Evolutionary conservation across 2,797 vertebrate genomes (phyloP).

Genomic region (Babyrousa celebensis): DNA sequence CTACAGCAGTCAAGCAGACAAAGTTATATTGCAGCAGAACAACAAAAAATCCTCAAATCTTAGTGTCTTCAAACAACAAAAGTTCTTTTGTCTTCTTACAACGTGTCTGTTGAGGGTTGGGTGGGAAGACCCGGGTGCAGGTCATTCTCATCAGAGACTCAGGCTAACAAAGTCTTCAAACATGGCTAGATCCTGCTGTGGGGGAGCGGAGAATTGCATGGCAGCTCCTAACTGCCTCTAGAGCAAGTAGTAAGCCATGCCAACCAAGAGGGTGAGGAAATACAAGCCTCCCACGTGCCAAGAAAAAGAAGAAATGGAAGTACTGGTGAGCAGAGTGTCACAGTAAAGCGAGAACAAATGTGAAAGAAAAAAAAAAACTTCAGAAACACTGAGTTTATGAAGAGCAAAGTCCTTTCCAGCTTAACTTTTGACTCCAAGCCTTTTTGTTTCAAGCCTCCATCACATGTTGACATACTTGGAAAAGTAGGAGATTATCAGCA

Average conservation of each 20-base stretch:
- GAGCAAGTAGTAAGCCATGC: not conserved
- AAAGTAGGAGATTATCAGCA: not conserved
- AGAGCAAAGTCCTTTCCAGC: not conserved
- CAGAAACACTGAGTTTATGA: not conserved
- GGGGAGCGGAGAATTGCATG: accelerated
- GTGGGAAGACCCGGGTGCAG: accelerated
- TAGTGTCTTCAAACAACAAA: not conserved
- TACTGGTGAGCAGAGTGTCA: not conserved
- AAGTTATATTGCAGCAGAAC: not conserved
- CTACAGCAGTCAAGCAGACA: not conserved
- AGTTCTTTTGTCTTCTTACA: too few relatives aligned
- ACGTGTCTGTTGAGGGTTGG: too few relatives aligned
- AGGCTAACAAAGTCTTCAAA: not conserved
- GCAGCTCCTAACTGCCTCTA: not conserved
- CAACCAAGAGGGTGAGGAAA: not conserved
- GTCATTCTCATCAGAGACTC: not conserved
- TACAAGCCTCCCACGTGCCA: accelerated
- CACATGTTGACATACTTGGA: not conserved
- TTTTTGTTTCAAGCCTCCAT: not conserved
- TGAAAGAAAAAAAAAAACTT: not conserved
- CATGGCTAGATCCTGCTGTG: accelerated
- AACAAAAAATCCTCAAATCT: not conserved
- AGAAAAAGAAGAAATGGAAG: not conserved
- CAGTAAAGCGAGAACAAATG: not conserved
- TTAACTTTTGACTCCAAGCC: not conserved